A percentile compares a stretch with the other conserved stretches of the same genome.
Evolutionary conservation across 1,140 invertebrate species (phyloP).

Genomic region (Diabrotica virgifera): DNA sequence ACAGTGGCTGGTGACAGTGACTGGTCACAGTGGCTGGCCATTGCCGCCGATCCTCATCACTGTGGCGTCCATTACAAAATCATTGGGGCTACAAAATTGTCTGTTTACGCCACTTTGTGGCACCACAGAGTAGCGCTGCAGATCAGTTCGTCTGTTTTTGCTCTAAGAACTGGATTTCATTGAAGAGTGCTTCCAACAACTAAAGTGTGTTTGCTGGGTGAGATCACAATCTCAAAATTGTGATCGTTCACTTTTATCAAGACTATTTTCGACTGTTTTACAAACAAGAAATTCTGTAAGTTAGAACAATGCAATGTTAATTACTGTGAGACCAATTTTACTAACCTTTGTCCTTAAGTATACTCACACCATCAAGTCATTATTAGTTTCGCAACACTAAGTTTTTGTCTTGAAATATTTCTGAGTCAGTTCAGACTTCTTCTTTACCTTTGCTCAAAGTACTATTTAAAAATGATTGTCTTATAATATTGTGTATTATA

Average conservation of each 20-base stretch:
- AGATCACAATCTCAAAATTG: not conserved
- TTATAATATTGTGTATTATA: not conserved
- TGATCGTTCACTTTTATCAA: not conserved
- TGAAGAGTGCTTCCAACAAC: not conserved
- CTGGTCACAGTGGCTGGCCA: too few species aligned
- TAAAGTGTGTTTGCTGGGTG: not conserved
- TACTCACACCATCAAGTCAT: conserved; percentile 2
- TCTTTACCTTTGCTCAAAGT: not conserved
- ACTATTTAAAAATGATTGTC: not conserved
- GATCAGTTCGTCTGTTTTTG: too few species aligned
- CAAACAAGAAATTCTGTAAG: not conserved
- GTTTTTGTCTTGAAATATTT: not conserved
- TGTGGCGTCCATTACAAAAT: too few species aligned
- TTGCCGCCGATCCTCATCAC: too few species aligned
- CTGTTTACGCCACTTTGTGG: too few species aligned
- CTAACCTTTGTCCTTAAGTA: not conserved
- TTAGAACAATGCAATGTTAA: not conserved
- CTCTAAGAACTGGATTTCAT: too few species aligned
- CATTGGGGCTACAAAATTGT: too few species aligned
- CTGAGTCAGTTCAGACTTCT: not conserved
- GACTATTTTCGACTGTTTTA: conserved; percentile 1
- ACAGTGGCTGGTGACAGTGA: too few species aligned
- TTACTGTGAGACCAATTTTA: conserved; percentile 2
- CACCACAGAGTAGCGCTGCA: too few species aligned
- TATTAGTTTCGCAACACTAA: not conserved